Percentiles rank a stretch among this genome's conserved stretches.
Conservation (phyloP, 2,797 vertebrate genomes). For the Helarctos malayanus region DNA sequence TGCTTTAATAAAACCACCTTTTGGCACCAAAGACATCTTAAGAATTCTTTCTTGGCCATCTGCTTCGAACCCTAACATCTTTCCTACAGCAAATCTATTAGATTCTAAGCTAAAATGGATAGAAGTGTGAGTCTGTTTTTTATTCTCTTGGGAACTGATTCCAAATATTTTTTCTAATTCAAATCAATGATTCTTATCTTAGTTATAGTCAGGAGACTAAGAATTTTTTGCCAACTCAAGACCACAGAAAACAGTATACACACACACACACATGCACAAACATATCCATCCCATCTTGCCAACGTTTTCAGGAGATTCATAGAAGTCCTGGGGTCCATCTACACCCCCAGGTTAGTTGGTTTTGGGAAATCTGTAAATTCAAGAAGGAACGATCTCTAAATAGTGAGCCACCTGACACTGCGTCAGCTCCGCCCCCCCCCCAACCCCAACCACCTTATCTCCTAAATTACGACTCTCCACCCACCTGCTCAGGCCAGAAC, state of each 20-base stretch:
- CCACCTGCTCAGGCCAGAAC: neutral
- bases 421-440: too few species aligned
- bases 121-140: neutral
- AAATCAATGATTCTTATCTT: slow-evolving; percentile 9
- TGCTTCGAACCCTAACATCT: neutral
- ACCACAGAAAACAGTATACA: neutral
- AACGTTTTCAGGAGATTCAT: neutral
- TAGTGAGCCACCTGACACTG: neutral
- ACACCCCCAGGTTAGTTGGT: neutral
- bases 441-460: too few species aligned
- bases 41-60: neutral
- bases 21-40: neutral
- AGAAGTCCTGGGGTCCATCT: neutral
- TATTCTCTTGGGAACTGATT: slow-evolving; percentile 4
- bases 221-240: neutral
- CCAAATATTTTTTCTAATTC: slow-evolving; percentile 41
- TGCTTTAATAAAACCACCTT: neutral
- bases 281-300: neutral
- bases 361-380: neutral
- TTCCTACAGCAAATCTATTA: neutral
- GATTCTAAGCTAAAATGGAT: slow-evolving; percentile 25
- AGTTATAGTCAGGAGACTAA: neutral
- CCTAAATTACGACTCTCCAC: neutral
- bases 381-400: neutral
- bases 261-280: neutral